These are phyloP conservation scores for Chelidonichthys spinosus DNA, from an alignment of 2,797 vertebrate genomes.

Conservation along the genomic window DNA sequence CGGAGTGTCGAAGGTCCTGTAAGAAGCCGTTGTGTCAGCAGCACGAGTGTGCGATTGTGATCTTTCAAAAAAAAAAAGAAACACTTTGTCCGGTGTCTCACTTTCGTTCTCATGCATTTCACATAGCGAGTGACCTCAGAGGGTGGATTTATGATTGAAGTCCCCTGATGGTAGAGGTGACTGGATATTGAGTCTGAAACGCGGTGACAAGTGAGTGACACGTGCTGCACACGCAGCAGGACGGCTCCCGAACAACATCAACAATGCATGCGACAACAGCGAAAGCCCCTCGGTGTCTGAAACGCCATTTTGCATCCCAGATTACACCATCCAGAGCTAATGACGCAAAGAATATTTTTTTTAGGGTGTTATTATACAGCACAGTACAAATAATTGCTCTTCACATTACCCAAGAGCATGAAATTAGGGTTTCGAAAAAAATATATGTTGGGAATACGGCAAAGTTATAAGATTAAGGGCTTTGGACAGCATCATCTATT, in stretches of 20 bases:
- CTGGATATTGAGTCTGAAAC: conserved; percentile 60
- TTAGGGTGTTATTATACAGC: conserved; percentile 18
- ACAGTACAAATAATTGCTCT: conserved; percentile 57
- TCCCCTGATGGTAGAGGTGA: conserved; percentile 38
- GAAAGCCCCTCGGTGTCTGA: conserved; percentile 39
- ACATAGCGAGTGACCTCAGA: conserved; percentile 11
- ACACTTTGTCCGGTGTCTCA: conserved; percentile 5
- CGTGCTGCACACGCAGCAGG: conserved; percentile 59
- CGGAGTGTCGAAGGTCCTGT: conserved; percentile 4
- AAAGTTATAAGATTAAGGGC: conserved; percentile 61
- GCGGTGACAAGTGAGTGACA: conserved; percentile 65
- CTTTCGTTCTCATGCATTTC: conserved; percentile 15
- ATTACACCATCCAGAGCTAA: conserved; percentile 56
- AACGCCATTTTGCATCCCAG: conserved; percentile 44
- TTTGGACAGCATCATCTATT: conserved; percentile 63
- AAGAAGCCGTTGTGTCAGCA: conserved; percentile 14
- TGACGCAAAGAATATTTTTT: conserved; percentile 36
- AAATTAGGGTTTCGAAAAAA: conserved; percentile 32
- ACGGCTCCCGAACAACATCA: conserved; percentile 48
- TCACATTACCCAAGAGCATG: conserved; percentile 56
- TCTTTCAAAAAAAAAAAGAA: conserved; percentile 3
- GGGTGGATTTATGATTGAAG: conserved; percentile 37
- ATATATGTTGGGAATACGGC: conserved; percentile 48
- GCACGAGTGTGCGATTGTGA: conserved; percentile 5
- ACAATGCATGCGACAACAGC: conserved; percentile 36